Percentiles rank a stretch among this genome's conserved stretches.
Evolutionary conservation across 2,113 vertebrate species (phyloP).

Genomic region (Parotia lawesii): DNA sequence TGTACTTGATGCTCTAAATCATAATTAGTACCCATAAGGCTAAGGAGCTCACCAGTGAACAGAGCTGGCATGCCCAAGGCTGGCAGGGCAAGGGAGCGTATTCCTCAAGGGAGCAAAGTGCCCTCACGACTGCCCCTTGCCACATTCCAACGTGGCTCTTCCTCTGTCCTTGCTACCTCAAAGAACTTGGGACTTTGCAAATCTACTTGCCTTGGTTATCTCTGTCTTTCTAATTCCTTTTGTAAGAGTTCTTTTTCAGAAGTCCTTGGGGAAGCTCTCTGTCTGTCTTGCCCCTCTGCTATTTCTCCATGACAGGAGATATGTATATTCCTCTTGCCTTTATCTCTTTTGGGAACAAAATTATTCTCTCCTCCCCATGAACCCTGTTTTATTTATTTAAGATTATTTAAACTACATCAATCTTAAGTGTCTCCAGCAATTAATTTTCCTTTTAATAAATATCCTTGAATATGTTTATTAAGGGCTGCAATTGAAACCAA

Average conservation of each 20-base stretch:
- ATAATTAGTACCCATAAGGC: rapidly evolving
- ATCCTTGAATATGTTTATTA: neutral
- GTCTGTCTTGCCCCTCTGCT: neutral
- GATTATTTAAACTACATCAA: neutral
- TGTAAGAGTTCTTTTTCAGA: neutral
- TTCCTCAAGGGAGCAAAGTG: neutral
- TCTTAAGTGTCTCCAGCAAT: neutral
- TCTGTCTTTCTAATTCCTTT: neutral
- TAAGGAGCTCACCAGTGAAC: neutral
- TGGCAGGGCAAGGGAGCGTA: neutral
- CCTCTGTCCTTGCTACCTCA: neutral
- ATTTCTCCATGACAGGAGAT: neutral
- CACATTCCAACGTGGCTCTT: neutral
- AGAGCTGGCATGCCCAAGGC: neutral
- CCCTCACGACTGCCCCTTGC: neutral
- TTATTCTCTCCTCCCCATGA: neutral
- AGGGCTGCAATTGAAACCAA: neutral
- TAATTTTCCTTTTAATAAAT: neutral
- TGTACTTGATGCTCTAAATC: neutral
- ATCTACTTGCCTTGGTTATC: neutral
- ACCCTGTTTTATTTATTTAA: neutral
- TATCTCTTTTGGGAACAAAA: neutral
- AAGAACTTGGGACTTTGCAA: neutral
- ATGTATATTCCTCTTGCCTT: neutral
- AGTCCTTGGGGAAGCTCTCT: neutral